These are phyloP conservation scores for Vireo griseus DNA, from an alignment of 2,797 vertebrate genomes.

Conservation along the genomic window DNA sequence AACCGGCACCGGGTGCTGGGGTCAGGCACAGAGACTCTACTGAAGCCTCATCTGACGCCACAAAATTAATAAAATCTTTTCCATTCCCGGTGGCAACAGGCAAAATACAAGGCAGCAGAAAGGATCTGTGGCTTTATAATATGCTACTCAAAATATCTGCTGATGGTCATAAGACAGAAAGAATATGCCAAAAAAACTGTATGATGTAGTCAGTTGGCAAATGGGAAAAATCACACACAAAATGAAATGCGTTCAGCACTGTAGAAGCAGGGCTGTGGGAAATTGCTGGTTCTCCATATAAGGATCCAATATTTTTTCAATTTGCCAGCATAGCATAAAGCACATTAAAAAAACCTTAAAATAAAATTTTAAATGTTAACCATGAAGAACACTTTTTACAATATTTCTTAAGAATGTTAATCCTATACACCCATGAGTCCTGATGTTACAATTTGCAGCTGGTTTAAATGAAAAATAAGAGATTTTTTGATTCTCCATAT, in stretches of 20 bases:
- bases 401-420: slow-evolving; percentile 19
- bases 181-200: slow-evolving; percentile 46
- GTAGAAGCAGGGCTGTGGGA: slow-evolving; percentile 48
- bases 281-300: slow-evolving; percentile 42
- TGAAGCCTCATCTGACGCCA: not conserved
- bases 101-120: slow-evolving; percentile 29
- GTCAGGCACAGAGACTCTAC: not conserved
- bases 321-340: slow-evolving; percentile 35
- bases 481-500: slow-evolving; percentile 5
- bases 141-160: slow-evolving; percentile 60
- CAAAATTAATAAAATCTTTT: slow-evolving; percentile 28
- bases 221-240: slow-evolving; percentile 42
- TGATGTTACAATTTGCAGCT: not conserved
- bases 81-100: slow-evolving; percentile 4
- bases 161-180: slow-evolving; percentile 64
- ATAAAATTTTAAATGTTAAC: slow-evolving; percentile 33
- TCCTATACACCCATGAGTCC: not conserved
- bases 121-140: slow-evolving; percentile 51
- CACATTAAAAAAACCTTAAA: slow-evolving; percentile 23
- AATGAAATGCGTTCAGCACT: slow-evolving; percentile 24
- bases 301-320: slow-evolving; percentile 55
- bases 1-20: fast-evolving
- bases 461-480: slow-evolving; percentile 4
- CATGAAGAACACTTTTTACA: not conserved
- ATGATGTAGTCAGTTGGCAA: slow-evolving; percentile 66